Evolutionary conservation across 2,797 vertebrate species (phyloP).

Genomic region (Melopsittacus undulatus): DNA sequence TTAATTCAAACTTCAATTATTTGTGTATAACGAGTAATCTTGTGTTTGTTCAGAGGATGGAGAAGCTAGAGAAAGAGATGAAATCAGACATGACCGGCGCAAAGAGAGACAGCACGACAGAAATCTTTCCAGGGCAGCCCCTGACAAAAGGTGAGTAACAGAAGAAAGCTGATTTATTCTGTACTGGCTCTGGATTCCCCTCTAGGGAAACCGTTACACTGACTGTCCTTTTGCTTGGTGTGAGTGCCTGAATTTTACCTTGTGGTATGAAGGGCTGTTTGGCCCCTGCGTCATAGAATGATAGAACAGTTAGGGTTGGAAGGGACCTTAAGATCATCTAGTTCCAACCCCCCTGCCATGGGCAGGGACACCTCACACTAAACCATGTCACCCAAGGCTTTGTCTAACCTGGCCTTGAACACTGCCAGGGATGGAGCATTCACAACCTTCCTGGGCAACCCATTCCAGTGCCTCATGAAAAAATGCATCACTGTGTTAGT

Average conservation of each 20-base stretch:
- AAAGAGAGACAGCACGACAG: slow-evolving; percentile 96
- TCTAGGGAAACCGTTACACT: neutral
- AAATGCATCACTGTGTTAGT: neutral
- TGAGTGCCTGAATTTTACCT: neutral
- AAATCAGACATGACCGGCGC: slow-evolving; percentile 93
- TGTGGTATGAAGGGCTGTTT: neutral
- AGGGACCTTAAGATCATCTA: too few species aligned
- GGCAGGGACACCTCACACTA: too few species aligned
- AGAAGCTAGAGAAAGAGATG: slow-evolving; percentile 92
- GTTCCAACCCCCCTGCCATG: too few species aligned
- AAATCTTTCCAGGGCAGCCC: slow-evolving; percentile 94
- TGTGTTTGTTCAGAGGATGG: slow-evolving; percentile 82
- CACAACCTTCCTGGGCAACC: too few species aligned
- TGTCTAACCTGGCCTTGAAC: too few species aligned
- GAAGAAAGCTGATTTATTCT: neutral
- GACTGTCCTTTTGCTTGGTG: neutral
- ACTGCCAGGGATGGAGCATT: too few species aligned
- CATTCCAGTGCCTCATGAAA: too few species aligned
- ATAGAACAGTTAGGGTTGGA: too few species aligned
- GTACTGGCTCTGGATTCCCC: neutral
- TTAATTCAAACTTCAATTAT: neutral
- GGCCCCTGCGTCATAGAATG: neutral
- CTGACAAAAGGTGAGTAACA: slow-evolving; percentile 91
- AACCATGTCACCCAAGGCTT: too few species aligned
- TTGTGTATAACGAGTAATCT: slow-evolving; percentile 16